phyloP scores from a whole-genome alignment of 2,888 invertebrate species.

The Antheraea assamensis region DNA sequence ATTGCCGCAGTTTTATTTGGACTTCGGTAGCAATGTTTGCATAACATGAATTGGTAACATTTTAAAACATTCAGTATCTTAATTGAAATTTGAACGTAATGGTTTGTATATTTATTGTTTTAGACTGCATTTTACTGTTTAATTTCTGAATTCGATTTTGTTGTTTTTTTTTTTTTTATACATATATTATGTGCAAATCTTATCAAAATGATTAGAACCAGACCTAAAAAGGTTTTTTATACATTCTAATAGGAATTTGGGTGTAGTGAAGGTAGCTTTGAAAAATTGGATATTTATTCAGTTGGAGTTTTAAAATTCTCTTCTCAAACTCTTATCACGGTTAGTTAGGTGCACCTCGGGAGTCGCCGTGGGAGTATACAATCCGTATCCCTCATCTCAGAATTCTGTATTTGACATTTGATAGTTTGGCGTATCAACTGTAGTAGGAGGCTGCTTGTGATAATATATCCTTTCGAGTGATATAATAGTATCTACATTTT shows the following conservation, averaged over 20 bases:
- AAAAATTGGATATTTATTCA: slow-evolving; percentile 55
- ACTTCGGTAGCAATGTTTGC: slow-evolving; percentile 45
- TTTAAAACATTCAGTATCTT: slow-evolving; percentile 48
- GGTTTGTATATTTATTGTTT: slow-evolving; percentile 46
- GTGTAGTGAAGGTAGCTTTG: slow-evolving; percentile 39
- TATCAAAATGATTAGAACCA: slow-evolving; percentile 29
- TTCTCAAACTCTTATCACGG: slow-evolving; percentile 69
- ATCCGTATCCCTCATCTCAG: slow-evolving; percentile 63
- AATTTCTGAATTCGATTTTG: slow-evolving; percentile 32
- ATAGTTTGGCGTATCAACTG: slow-evolving; percentile 58
- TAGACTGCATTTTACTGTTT: slow-evolving; percentile 33
- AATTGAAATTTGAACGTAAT: slow-evolving; percentile 44
- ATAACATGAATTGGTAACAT: slow-evolving; percentile 48
- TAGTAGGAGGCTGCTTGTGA: slow-evolving; percentile 35
- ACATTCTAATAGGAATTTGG: not conserved
- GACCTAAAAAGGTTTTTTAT: not conserved
- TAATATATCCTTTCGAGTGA: too few relatives aligned
- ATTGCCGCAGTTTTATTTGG: slow-evolving; percentile 63
- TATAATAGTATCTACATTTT: slow-evolving; percentile 28
- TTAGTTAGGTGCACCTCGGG: slow-evolving; percentile 68
- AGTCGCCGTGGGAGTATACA: slow-evolving; percentile 54
- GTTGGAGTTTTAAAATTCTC: slow-evolving; percentile 63
- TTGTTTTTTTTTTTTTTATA: slow-evolving; percentile 29
- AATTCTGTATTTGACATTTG: slow-evolving; percentile 70
- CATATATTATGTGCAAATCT: not conserved